These are phyloP conservation scores for Nemopilema nomurai DNA, from an alignment of 30 jellyfish, hydroid and myxozoan species.

Conservation along the genomic window DNA sequence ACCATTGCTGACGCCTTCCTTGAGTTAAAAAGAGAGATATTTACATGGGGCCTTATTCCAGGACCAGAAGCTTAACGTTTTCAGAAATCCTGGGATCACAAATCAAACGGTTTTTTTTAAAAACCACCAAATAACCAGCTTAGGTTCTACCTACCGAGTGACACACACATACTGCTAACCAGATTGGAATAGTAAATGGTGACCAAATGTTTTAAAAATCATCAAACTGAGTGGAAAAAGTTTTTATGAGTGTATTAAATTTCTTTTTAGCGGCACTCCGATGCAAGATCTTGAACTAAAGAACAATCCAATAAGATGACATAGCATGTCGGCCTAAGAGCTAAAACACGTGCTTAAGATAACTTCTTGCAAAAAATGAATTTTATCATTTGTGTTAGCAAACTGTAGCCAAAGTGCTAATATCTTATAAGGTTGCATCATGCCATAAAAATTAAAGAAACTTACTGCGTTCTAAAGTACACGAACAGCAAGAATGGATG, in stretches of 20 bases:
- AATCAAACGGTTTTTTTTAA: neutral
- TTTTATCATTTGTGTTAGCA: neutral
- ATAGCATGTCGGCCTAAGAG: neutral
- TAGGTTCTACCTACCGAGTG: neutral
- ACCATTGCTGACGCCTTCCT: neutral
- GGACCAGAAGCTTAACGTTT: neutral
- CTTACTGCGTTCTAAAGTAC: neutral
- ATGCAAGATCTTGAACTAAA: neutral
- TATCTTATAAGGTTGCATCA: neutral
- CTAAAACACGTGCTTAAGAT: neutral
- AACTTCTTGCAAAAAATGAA: neutral
- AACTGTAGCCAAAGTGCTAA: neutral
- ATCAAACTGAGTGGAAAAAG: neutral
- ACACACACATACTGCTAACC: neutral
- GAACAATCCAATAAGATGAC: neutral
- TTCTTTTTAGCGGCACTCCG: neutral
- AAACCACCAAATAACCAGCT: neutral
- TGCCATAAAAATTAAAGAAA: neutral
- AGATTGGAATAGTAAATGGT: neutral
- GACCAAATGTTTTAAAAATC: neutral
- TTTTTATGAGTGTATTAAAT: neutral
- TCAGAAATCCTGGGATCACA: neutral
- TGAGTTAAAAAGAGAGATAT: conserved; percentile 2
- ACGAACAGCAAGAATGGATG: neutral
- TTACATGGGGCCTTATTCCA: conserved; percentile 15